Conservation (phyloP, 2,888 invertebrate species). For the Latheticus oryzae region DNA sequence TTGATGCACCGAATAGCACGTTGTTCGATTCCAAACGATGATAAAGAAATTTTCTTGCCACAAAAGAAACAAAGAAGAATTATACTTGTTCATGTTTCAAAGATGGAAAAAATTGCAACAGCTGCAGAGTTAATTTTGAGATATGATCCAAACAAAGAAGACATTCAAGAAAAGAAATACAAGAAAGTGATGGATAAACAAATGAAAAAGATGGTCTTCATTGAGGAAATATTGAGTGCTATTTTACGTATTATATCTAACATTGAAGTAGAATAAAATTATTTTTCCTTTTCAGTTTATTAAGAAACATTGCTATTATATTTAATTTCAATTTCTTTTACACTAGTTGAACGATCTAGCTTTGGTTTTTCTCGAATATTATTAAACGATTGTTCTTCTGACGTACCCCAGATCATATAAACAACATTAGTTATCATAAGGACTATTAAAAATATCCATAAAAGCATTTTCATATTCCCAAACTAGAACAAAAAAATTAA, state of each 20-base stretch:
- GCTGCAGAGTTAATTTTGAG: background rate
- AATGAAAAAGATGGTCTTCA: background rate
- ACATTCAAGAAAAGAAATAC: background rate
- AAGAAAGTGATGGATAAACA: background rate
- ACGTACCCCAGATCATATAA: background rate
- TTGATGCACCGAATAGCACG: background rate
- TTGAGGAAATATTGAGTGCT: conserved; percentile 1
- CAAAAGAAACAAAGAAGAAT: conserved; percentile 37
- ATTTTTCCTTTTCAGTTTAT: no score
- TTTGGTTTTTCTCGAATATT: background rate
- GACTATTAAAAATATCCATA: background rate
- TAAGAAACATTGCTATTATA: no score
- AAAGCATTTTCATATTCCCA: background rate
- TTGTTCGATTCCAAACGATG: conserved; percentile 23
- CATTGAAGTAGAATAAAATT: conserved; percentile 1
- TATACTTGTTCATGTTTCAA: conserved; percentile 37
- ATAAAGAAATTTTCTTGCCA: conserved; percentile 48
- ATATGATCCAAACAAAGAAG: background rate
- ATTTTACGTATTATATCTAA: conserved; percentile 2
- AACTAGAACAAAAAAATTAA: no score
- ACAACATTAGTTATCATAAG: background rate
- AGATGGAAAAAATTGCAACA: conserved; percentile 37
- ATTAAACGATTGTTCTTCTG: background rate
- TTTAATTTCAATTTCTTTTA: no score
- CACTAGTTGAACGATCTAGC: no score